Evolutionary conservation across 2,888 invertebrate genomes (phyloP), one percentile per base, ranked within the genome.

Genomic region (Eristalis arbustorum): DNA sequence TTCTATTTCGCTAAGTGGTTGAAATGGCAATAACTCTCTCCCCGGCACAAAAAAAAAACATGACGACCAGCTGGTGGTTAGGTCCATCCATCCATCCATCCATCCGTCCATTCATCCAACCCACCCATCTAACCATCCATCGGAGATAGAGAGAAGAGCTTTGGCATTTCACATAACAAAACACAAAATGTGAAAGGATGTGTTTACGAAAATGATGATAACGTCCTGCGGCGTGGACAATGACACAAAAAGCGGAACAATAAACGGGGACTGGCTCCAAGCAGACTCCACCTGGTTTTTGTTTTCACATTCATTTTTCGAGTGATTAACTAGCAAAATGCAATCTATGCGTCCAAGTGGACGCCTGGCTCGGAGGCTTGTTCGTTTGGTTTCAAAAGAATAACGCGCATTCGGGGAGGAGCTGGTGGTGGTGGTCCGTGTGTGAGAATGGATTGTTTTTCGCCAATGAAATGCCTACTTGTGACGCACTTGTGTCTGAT

Each of bases 21-120:
- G 63, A 62, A 80, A 80, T 57, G 56, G 73, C 73, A 74, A 80
- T 67, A 73, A 67, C 61, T 73, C 72, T 73, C 72, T 31, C 31
- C 31, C 31, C 31, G 31, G 31, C n/a, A 73, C 49, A 67, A 61
- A 79, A n/a, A 71, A 71, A 63, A 18, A n/a, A 49, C n/a, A n/a
- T n/a, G 49, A 8, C 49, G 49, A 8, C 49, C 18, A 49, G 49
- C 49, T 49, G 18, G 49, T 49, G 49, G 49, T 49, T 49, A 49
- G 49, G 49, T 18, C 49, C 18, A 49, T 49, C 49, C 49, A 49
- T 49, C 49, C 42, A 42, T 42, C 5, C 42, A 14, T 42, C n/a
- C 40, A 42, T 42, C 42, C 42, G 18, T 18, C 5, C 42, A 42
- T 14, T 18, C 18, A 49, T 8, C 49, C 49, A 49, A 18, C 49